Base-by-base conservation (phyloP, 2,888 invertebrate genomes). In the Archips xylosteana region DNA sequence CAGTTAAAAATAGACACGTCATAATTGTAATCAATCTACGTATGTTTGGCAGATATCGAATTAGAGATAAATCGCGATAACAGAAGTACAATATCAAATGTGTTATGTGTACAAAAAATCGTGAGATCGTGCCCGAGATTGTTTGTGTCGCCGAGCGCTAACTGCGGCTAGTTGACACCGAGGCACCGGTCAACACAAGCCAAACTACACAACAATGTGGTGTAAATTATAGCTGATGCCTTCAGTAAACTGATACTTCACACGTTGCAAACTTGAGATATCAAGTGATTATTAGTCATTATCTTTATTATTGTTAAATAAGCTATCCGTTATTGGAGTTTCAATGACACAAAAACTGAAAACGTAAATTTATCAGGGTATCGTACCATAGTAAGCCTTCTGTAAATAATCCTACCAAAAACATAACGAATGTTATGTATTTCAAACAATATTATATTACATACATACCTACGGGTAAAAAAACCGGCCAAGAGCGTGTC, bases 181-280 rank as follows among this genome's bases (percentile, higher is more conserved):
- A 83, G 80, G 82, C 82, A 81, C 49, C 36, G 32, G 54, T 80
- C 79, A 88, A 89, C 81, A 78, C 80, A 78, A 78, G 79, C 78
- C 72, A 77, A 82, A 81, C 68, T 82, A 87, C 83, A 85, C 79
- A 77, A 85, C 84, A 87, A 85, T 79, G 75, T 76, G 78, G 88
- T 91, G 91, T 87, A 81, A 92, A 91, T 90, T 89, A 87, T 83
- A 86, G 76, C 83, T 88, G 87, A 90, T 89, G 82, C 79, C 79
- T 86, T 85, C 80, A 74, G 88, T 85, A 91, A 90, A 90, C 86
- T 83, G 86, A 90, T 85, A 88, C 85, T 84, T 85, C 85, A 87
- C 84, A 84, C 82, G 76, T 76, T 76, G 77, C 79, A 82, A 49
- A 74, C 81, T 84, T 81, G 79, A 86, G 89, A 89, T 91, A 91